Evolutionary conservation across 92 coral and sea anemone genomes (phyloP).

Genomic region (Virgularia gustaviana): DNA sequence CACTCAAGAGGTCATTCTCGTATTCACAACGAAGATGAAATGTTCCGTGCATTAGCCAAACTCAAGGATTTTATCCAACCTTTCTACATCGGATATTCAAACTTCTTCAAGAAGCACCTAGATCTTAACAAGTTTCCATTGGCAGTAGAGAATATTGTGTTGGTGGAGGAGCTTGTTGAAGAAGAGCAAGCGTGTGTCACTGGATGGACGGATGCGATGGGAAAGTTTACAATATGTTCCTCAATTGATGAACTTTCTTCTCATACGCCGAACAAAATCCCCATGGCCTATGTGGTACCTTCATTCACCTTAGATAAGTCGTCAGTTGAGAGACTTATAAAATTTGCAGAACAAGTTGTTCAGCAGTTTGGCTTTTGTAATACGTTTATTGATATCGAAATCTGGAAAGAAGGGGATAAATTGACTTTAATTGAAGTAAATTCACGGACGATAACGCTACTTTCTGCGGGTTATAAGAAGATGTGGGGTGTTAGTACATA

Average conservation of each 20-base stretch:
- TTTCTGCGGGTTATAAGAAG: not conserved
- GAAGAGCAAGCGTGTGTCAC: not conserved
- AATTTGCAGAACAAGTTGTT: not conserved
- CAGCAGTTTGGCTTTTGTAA: not conserved
- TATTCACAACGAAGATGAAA: not conserved
- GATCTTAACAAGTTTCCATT: not conserved
- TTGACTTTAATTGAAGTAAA: slow-evolving; percentile 15
- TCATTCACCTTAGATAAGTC: slow-evolving; percentile 7
- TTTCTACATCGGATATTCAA: not conserved
- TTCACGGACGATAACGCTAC: not conserved
- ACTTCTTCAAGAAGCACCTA: not conserved
- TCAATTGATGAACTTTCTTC: not conserved
- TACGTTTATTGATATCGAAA: slow-evolving; percentile 1
- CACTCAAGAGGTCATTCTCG: not conserved
- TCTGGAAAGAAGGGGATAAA: slow-evolving; percentile 3
- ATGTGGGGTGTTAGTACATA: slow-evolving; percentile 20
- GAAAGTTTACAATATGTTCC: not conserved
- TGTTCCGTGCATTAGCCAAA: not conserved
- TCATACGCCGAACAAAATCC: not conserved
- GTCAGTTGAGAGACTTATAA: not conserved
- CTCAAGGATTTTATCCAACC: not conserved
- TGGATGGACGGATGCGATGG: not conserved
- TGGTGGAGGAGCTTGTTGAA: not conserved
- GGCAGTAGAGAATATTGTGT: not conserved
- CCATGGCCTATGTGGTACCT: not conserved